Percentiles rank a stretch among this genome's conserved stretches.
Conservation (phyloP, 2,888 invertebrate genomes). For the Camptogramma bilineatum region DNA sequence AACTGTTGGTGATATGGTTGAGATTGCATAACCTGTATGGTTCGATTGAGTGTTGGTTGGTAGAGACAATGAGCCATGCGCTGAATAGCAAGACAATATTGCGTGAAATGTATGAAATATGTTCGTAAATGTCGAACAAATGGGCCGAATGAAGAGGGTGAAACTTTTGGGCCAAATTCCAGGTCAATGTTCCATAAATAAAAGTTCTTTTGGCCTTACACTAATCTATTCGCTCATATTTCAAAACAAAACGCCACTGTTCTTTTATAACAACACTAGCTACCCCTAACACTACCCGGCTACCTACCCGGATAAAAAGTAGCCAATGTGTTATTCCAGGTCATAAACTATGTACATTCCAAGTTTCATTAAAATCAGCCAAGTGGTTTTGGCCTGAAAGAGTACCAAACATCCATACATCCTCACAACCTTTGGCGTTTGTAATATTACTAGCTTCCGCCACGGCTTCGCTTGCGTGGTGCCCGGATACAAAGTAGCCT, state of each 20-base stretch:
- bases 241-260: background rate
- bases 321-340: too few relatives aligned
- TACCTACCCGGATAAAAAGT: too few relatives aligned
- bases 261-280: too few relatives aligned
- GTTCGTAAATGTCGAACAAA: slow-evolving; percentile 30
- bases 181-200: background rate
- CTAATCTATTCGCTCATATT: background rate
- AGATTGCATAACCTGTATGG: slow-evolving; percentile 37
- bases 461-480: too few relatives aligned
- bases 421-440: too few relatives aligned
- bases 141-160: slow-evolving; percentile 35
- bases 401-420: too few relatives aligned
- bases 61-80: slow-evolving; percentile 62
- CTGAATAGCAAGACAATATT: slow-evolving; percentile 62
- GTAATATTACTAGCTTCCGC: too few relatives aligned
- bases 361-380: too few relatives aligned
- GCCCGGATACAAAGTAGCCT: too few relatives aligned
- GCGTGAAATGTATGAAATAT: slow-evolving; percentile 59
- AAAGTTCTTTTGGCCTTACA: background rate
- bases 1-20: slow-evolving; percentile 13
- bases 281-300: too few relatives aligned
- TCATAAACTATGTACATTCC: too few relatives aligned
- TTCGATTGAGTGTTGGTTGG: slow-evolving; percentile 47
- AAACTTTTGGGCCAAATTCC: background rate
- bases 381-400: too few relatives aligned